Evolutionary conservation across 2,797 vertebrate genomes (phyloP), one percentile per base, ranked within the genome.

Genomic region (Limnodromus scolopaceus): DNA sequence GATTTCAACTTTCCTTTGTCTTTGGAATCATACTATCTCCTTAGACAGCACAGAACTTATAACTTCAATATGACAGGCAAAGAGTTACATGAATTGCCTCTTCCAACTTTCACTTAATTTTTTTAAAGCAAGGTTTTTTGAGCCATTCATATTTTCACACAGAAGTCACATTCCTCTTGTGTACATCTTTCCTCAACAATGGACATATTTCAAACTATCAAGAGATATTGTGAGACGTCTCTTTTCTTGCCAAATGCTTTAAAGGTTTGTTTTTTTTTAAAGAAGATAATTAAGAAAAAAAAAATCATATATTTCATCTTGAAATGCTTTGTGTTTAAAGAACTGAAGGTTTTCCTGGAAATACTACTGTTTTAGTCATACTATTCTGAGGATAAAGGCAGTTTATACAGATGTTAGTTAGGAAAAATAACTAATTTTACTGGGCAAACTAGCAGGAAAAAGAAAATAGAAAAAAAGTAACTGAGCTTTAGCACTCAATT

Each of bases 221-320:
- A 6, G 13, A 68, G 24, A 71, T 34, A 49, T 3, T 69, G 28
- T 30, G 16, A 77, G 34, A 63, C 7, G 23, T 4, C 39, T 64
- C 20, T 23, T 41, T 54, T 25, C 34, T 49, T 38, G 28, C 32
- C 32, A 87, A 78, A 74, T 23, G 7, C 12, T 80, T 63, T 20
- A 61, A 34, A 16, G 8, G 4, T 66, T 63, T 70, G 39, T 41
- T 41, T 16, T 27, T 49, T 49, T 49, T 49, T 49, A 45, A 53
- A 53, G 1, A 58, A 24, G 9, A 14, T 23, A 28, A 15, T 57
- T 4, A 20, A 51, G 49, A 36, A 75, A 49, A 32, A 66, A 14
- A 16, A 0, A 6, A 22, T 10, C 0, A 0, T 36, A 46, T 28
- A 5, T 57, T 84, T 84, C 6, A n/a, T 11, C 20, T 32, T 54